Evolutionary conservation across 2,888 invertebrate species (phyloP).

Genomic region (Thumatha senex): DNA sequence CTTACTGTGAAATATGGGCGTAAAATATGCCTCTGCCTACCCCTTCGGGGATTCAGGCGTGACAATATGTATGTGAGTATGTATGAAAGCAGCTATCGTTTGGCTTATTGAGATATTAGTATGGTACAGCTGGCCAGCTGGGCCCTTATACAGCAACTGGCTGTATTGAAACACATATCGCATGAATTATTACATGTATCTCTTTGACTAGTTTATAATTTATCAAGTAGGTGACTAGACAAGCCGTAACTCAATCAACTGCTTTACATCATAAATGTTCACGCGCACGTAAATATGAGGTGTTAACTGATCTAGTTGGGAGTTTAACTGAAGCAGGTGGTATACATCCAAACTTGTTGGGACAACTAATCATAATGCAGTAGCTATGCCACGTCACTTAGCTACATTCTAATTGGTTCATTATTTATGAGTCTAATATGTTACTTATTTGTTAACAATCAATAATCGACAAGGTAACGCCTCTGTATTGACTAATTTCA

Average conservation of each 20-base stretch:
- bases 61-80: too few species aligned
- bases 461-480: slow-evolving; percentile 10
- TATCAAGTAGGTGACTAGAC: slow-evolving; percentile 36
- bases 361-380: slow-evolving; percentile 56
- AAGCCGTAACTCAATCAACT: slow-evolving; percentile 53
- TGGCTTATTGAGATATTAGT: too few species aligned
- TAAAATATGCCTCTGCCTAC: too few species aligned
- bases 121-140: too few species aligned
- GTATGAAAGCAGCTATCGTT: too few species aligned
- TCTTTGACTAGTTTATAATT: slow-evolving; percentile 4
- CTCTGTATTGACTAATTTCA: background rate
- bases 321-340: slow-evolving; percentile 60
- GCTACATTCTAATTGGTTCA: slow-evolving; percentile 39
- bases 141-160: too few species aligned
- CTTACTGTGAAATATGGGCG: too few species aligned
- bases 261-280: slow-evolving; percentile 58
- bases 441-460: slow-evolving; percentile 23
- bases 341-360: slow-evolving; percentile 54
- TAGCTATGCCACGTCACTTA: slow-evolving; percentile 37
- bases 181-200: too few species aligned
- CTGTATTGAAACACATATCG: too few species aligned
- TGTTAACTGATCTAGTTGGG: slow-evolving; percentile 71
- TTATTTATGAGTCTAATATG: slow-evolving; percentile 39
- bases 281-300: slow-evolving; percentile 57
- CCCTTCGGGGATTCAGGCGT: too few species aligned